Evolutionary conservation across 2,797 vertebrate genomes (phyloP), one percentile per base, ranked within the genome.

Genomic region (Sebastes oblongus): DNA sequence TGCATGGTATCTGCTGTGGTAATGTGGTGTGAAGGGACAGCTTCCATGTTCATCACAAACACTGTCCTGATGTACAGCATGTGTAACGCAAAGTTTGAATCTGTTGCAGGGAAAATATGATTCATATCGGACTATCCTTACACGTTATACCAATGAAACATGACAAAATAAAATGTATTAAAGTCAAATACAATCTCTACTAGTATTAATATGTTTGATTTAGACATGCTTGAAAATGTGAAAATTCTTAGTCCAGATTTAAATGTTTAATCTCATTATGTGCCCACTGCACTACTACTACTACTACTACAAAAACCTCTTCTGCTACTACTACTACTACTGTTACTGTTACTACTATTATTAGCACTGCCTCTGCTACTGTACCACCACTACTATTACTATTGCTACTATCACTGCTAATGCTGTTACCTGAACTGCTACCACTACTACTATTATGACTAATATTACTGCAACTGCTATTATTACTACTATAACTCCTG

Each of bases 41-140:
- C 74, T 80, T 82, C 72, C 20, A n/a, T 62, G 46, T 70, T 74
- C n/a, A 42, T 80, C 76, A 39, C 25, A 55, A 78, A 42, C 22
- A 20, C 32, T 46, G 27, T 61, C 29, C 64, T 62, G 55, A 62
- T 55, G 46, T 52, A 58, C 12, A 11, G 22, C 42, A 24, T 56
- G 30, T 69, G 58, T 36, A 30, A 78, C 22, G 14, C 6, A 74
- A 75, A 77, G 58, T 74, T 68, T 82, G 55, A 78, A 73, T 72
- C 27, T 36, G n/a, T n/a, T 27, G 59, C 30, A 69, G 14, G 25
- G 25, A 42, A 67, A 71, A 61, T 36, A 46, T 20, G 11, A 66
- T 77, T 50, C 13, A 27, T 24, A 20, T 8, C 13, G 22, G 20
- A 74, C 25, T 62, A 52, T 39, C 18, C 2, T 13, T 7, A 9